These are phyloP conservation scores for Tachysurus vachellii DNA, from an alignment of 2,113 vertebrate genomes.

Conservation along the genomic window DNA sequence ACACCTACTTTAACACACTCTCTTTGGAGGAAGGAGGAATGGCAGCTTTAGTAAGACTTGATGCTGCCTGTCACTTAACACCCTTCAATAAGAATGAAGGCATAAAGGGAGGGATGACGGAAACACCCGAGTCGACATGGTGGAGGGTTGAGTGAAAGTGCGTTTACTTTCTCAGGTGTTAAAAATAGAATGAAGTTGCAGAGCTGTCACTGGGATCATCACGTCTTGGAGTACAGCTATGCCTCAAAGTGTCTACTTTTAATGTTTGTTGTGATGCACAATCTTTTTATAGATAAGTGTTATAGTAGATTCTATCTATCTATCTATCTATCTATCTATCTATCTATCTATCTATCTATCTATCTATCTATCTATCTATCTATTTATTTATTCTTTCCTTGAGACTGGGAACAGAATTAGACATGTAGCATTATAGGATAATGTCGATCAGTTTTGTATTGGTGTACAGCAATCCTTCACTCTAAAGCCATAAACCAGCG, in stretches of 20 bases:
- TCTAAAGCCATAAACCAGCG: too few species aligned
- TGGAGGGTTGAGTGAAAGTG: conserved; percentile 7
- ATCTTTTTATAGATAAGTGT: background rate
- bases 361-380: background rate
- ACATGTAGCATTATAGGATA: too few species aligned
- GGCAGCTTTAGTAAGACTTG: conserved; percentile 53
- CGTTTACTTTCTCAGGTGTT: conserved; percentile 7
- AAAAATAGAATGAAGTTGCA: conserved; percentile 44
- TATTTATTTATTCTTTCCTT: too few species aligned
- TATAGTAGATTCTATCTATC: background rate
- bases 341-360: background rate
- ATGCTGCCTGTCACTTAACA: conserved; percentile 55
- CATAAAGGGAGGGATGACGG: background rate
- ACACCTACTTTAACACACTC: conserved; percentile 43
- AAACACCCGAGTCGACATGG: conserved; percentile 23
- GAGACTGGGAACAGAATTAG: too few species aligned
- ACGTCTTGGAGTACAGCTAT: conserved; percentile 22
- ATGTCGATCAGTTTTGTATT: too few species aligned
- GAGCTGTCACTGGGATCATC: conserved; percentile 43
- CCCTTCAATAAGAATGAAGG: conserved; percentile 33
- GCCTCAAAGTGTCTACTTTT: background rate
- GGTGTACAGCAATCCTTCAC: too few species aligned
- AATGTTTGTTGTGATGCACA: background rate
- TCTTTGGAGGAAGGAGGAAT: conserved; percentile 32
- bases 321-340: background rate